Conservation (phyloP, 2,113 vertebrate species). For the Dendropsophus ebraccatus region DNA sequence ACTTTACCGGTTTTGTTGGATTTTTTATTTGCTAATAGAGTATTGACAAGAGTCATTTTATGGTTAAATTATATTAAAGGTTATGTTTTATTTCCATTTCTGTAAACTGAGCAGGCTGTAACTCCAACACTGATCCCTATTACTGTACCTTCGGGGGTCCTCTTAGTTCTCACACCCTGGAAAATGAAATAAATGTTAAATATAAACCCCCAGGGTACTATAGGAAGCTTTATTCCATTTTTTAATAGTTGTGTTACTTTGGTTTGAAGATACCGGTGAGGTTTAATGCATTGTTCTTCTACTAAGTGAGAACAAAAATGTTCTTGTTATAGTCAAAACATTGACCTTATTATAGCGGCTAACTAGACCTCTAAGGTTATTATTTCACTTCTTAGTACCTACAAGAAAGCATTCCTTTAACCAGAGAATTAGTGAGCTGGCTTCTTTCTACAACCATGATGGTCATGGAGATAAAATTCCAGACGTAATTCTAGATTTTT, state of each 20-base stretch:
- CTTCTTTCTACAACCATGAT: background rate
- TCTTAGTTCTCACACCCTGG: background rate
- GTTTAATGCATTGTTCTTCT: background rate
- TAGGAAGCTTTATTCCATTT: background rate
- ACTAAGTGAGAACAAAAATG: background rate
- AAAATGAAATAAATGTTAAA: background rate
- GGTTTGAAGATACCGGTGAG: background rate
- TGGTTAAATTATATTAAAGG: too few relatives aligned
- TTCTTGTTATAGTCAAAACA: background rate
- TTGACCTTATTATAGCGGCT: background rate
- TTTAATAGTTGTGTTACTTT: background rate
- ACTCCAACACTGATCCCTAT: background rate
- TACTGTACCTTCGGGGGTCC: background rate
- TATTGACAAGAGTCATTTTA: too few relatives aligned
- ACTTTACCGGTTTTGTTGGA: too few relatives aligned
- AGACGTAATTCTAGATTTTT: background rate
- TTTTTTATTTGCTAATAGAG: too few relatives aligned
- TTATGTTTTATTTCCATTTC: too few relatives aligned
- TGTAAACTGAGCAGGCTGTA: too few relatives aligned
- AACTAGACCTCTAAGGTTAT: background rate
- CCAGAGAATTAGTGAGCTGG: background rate
- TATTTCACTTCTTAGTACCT: background rate
- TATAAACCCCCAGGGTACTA: background rate
- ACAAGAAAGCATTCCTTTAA: background rate
- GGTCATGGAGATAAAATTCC: background rate